Evolutionary conservation across 2,113 vertebrate species (phyloP).

Genomic region (Nerophis lumbriciformis): DNA sequence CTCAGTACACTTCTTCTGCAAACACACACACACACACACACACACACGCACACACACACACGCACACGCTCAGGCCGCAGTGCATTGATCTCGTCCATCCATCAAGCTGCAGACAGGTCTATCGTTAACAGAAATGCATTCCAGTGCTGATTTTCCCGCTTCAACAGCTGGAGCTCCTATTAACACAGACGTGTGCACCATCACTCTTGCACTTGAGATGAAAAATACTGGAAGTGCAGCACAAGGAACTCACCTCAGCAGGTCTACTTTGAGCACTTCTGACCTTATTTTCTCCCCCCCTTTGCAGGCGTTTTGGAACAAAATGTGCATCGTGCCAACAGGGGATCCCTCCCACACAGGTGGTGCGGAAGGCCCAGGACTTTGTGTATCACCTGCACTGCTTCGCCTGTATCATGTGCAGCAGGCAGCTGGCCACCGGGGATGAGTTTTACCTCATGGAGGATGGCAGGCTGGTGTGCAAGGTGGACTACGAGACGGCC

Average conservation of each 20-base stretch:
- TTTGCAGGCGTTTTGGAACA: constrained; percentile 89
- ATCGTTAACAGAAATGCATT: constrained; percentile 47
- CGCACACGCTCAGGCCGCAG: constrained; percentile 15
- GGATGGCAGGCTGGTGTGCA: constrained; percentile 94
- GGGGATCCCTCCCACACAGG: constrained; percentile 96
- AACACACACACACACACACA: constrained; percentile 56
- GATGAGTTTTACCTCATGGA: constrained; percentile 99
- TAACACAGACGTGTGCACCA: constrained; percentile 35
- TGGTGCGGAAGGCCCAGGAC: constrained; percentile 97
- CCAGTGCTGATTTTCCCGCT: constrained; percentile 45
- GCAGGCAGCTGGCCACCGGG: constrained; percentile 91
- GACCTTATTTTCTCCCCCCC: constrained; percentile 14
- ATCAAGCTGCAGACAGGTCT: constrained; percentile 50
- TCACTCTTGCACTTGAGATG: constrained; percentile 36
- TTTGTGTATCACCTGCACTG: constrained; percentile 98
- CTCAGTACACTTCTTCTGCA: constrained; percentile 44
- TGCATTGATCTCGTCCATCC: constrained; percentile 61
- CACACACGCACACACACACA: constrained; percentile 6
- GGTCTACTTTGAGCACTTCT: constrained; percentile 12
- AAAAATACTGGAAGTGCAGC: constrained; percentile 22
- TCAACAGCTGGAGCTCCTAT: constrained; percentile 44
- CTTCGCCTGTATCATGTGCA: constrained; percentile 98
- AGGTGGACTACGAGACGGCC: constrained; percentile 96
- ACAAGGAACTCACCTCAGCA: constrained; percentile 18
- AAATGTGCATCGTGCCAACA: constrained; percentile 99